Conservation (phyloP, 1,140 invertebrate species). For the Homalodisca vitripennis region DNA sequence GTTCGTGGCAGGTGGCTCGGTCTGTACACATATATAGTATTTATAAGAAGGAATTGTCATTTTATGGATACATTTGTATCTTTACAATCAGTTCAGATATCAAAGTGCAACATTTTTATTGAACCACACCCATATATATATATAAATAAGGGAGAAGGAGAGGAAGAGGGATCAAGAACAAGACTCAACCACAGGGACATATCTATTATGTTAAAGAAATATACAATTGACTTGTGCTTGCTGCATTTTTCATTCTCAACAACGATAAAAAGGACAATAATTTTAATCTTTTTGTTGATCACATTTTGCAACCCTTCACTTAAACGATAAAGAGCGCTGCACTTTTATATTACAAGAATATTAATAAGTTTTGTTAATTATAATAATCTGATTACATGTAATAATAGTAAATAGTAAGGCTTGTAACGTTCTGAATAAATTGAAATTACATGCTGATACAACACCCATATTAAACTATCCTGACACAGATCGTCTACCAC, state of each 20-base stretch:
- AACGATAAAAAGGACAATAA: slow-evolving; percentile 13
- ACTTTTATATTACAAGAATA: slow-evolving; percentile 30
- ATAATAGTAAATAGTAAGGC: slow-evolving; percentile 30
- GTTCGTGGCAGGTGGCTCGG: no score
- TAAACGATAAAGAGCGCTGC: slow-evolving; percentile 15
- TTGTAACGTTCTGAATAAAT: slow-evolving; percentile 28
- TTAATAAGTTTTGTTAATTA: slow-evolving; percentile 17
- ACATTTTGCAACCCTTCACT: slow-evolving; percentile 23
- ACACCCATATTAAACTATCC: slow-evolving; percentile 25
- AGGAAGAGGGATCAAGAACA: not conserved
- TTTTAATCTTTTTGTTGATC: slow-evolving; percentile 27
- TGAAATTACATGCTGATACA: slow-evolving; percentile 27
- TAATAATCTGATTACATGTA: slow-evolving; percentile 28
- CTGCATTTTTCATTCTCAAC: slow-evolving; percentile 25
- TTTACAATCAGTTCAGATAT: no score
- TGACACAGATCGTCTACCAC: slow-evolving; percentile 7
- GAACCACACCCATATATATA: no score
- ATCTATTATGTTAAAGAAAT: slow-evolving; percentile 29
- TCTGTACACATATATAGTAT: no score
- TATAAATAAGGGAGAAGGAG: no score
- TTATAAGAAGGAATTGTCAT: no score
- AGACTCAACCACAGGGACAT: slow-evolving; percentile 8
- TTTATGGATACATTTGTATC: no score
- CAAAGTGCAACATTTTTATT: no score
- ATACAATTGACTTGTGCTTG: slow-evolving; percentile 27